Evolutionary conservation across 2,888 invertebrate species (phyloP).

Genomic region (Oxycera nigricornis): DNA sequence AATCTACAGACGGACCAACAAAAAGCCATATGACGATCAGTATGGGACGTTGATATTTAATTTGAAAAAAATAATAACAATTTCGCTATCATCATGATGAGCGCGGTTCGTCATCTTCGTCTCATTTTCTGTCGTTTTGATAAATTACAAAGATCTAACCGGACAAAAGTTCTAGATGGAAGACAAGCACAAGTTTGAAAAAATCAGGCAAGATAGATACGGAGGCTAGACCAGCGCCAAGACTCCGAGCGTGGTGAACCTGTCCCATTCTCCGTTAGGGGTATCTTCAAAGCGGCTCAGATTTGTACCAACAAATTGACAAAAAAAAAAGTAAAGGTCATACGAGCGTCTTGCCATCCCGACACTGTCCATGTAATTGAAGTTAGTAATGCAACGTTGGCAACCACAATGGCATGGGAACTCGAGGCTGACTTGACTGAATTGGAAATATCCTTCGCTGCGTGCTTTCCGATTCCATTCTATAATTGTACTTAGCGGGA

Average conservation of each 20-base stretch:
- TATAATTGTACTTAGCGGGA: constrained; percentile 17
- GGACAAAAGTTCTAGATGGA: background rate
- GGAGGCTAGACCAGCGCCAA: constrained; percentile 1
- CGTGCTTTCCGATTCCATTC: constrained; percentile 14
- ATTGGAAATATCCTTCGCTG: constrained; percentile 16
- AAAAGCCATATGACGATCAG: background rate
- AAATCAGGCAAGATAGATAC: background rate
- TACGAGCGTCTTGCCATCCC: background rate
- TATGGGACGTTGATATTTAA: constrained; percentile 14
- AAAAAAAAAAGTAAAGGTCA: background rate
- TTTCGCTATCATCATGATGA: constrained; percentile 38
- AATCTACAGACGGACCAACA: background rate
- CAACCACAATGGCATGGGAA: background rate
- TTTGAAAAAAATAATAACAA: too few relatives aligned
- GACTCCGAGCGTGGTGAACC: constrained; percentile 11
- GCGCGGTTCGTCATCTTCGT: constrained; percentile 33
- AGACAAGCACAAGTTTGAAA: constrained; percentile 1
- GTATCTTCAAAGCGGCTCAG: background rate
- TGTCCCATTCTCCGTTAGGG: constrained; percentile 17
- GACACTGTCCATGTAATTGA: background rate
- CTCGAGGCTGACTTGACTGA: background rate
- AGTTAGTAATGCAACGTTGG: background rate
- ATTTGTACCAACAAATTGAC: background rate
- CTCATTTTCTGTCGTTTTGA: constrained; percentile 38
- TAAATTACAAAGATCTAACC: constrained; percentile 22